These are phyloP conservation scores for Anastrepha ludens DNA, from an alignment of 1,140 invertebrate genomes.

Conservation along the genomic window DNA sequence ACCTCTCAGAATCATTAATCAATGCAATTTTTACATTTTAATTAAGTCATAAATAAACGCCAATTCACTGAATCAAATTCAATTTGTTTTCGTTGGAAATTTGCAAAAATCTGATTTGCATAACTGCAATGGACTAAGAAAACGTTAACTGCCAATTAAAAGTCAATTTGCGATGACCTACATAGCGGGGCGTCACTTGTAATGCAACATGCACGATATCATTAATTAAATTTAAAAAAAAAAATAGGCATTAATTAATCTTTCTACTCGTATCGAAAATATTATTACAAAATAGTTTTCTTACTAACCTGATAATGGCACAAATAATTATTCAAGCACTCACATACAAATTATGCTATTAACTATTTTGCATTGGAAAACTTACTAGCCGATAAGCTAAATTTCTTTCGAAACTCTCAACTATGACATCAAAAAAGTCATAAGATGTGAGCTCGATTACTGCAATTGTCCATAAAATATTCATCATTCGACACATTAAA, in stretches of 20 bases:
- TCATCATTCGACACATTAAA: constrained; percentile 44
- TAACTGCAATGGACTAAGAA: constrained; percentile 10
- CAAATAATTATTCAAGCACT: neutral
- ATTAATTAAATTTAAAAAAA: constrained; percentile 32
- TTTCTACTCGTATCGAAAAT: neutral
- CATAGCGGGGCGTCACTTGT: constrained; percentile 16
- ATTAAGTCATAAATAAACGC: constrained; percentile 20
- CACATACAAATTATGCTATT: too few species aligned
- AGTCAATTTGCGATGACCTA: constrained; percentile 44
- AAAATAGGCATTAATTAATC: neutral
- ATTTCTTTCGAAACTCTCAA: too few species aligned
- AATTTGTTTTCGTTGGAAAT: neutral
- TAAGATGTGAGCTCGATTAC: neutral
- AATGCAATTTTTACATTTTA: constrained; percentile 18
- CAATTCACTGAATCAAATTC: neutral
- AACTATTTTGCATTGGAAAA: too few species aligned
- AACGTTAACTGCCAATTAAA: constrained; percentile 50
- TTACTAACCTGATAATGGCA: constrained; percentile 36
- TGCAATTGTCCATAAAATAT: constrained; percentile 44
- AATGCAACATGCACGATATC: neutral
- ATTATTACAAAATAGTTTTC: neutral
- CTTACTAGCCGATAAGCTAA: too few species aligned
- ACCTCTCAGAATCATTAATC: constrained; percentile 30
- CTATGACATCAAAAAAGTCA: too few species aligned
- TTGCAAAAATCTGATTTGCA: neutral